A percentile compares a stretch with the other conserved stretches of the same genome.
Evolutionary conservation across 2,888 invertebrate genomes (phyloP).

Genomic region (Penaeus monodon): DNA sequence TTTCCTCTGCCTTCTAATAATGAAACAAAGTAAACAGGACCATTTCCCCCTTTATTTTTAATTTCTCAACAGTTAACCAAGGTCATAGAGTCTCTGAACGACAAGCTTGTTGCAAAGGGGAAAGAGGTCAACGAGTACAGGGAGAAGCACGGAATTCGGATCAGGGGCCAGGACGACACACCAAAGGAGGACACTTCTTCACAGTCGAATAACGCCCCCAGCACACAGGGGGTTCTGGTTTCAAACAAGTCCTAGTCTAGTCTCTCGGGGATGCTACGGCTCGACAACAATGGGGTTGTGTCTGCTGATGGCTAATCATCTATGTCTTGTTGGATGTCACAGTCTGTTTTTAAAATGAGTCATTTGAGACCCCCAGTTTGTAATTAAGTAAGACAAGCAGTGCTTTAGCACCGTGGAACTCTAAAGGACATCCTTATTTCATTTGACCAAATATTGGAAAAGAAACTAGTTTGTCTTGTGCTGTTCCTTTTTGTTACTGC

Average conservation of each 20-base stretch:
- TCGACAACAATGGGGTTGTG: no score
- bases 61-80: conserved; percentile 78
- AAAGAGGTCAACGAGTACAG: conserved; percentile 91
- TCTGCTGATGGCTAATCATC: no score
- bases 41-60: not conserved
- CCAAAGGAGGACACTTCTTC: conserved; percentile 17
- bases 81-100: conserved; percentile 83
- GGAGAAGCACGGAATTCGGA: conserved; percentile 88
- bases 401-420: no score
- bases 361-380: no score
- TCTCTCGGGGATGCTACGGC: no score
- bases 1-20: not conserved
- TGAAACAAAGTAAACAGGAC: not conserved
- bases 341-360: no score
- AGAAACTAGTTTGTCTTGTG: no score
- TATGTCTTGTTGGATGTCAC: no score
- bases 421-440: no score
- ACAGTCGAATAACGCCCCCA: conserved; percentile 17
- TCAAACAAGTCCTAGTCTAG: conserved; percentile 54
- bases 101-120: conserved; percentile 88
- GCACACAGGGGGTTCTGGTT: conserved; percentile 51
- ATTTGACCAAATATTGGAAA: no score
- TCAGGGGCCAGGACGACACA: conserved; percentile 69
- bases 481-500: no score
- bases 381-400: no score